Evolutionary conservation across 1,140 invertebrate genomes (phyloP).

Genomic region (Phymastichus coffea): DNA sequence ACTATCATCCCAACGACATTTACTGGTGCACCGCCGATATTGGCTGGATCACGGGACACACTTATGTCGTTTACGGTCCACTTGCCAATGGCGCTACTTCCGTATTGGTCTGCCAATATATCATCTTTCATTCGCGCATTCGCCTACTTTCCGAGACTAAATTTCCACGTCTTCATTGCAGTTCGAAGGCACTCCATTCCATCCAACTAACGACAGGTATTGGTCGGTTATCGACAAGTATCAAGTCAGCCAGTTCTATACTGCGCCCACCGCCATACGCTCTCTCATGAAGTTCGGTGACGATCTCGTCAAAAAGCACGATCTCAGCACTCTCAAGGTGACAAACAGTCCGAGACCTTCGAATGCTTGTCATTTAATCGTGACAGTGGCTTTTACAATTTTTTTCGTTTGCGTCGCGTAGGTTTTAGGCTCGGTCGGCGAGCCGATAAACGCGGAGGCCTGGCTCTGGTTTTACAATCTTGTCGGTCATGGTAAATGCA

Average conservation of each 20-base stretch:
- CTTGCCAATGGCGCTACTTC: conserved; percentile 91
- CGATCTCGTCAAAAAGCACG: conserved; percentile 68
- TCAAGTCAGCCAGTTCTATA: conserved; percentile 95
- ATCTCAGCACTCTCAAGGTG: conserved; percentile 58
- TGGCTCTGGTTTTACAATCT: conserved; percentile 96
- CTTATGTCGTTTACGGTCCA: conserved; percentile 94
- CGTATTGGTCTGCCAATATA: too few species aligned
- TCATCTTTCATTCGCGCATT: too few species aligned
- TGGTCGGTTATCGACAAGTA: conserved; percentile 94
- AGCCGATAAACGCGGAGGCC: conserved; percentile 97
- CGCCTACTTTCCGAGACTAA: too few species aligned
- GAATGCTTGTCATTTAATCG: neutral
- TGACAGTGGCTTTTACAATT: neutral
- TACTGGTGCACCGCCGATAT: conserved; percentile 99
- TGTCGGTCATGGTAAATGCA: conserved; percentile 79
- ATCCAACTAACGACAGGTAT: conserved; percentile 84
- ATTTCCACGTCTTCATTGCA: too few species aligned
- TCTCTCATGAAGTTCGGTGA: conserved; percentile 94
- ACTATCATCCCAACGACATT: conserved; percentile 87
- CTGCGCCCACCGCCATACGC: conserved; percentile 95
- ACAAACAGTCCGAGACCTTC: too few species aligned
- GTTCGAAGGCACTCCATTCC: conserved; percentile 96
- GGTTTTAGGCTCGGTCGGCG: conserved; percentile 92
- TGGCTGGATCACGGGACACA: conserved; percentile 98
- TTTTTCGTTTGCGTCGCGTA: conserved; percentile 49